Evolutionary conservation across 2,113 vertebrate genomes (phyloP), one percentile per base, ranked within the genome.

Genomic region (Cairina moschata): DNA sequence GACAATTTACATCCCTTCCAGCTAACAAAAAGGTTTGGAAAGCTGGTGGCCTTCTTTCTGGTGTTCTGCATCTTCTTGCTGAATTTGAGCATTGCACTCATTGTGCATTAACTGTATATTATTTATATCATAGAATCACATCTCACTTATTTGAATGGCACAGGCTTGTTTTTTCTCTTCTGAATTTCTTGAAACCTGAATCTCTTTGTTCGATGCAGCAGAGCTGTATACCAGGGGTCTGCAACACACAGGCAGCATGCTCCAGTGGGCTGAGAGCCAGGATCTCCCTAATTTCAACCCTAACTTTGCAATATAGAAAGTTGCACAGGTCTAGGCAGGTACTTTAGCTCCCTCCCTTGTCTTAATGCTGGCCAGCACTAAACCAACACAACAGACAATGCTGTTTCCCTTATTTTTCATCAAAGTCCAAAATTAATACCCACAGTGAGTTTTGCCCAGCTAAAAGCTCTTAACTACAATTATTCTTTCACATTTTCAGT

Each of bases 381-480:
- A 74, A 77, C 14, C 48, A 78, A 81, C 36, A 60, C 42, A 76
- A 54, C 60, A 95, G 68, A 80, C 65, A 88, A 88, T 1, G 1
- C 5, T 62, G 40, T 42, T 67, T 88, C 68, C 56, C 48, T 73
- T 72, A 38, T 69, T 95, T 82, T 83, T 78, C 85, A 66, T 38
- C 44, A 8, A 90, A 95, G 91, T 79, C 74, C 34, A 91, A 72
- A 92, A 95, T 93, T 89, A 95, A 93, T 87, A 91, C 31, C 77
- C 1, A 0, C 34, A 44, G 81, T 87, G 91, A 90, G 85, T 69
- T 85, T 77, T 50, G 85, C 67, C 55, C 50, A 79, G 71, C 63
- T 62, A 95, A 92, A 92, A 63, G 38, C 92, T 89, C 82, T 92
- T 48, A 66, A 73, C 67, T 77, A 48, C 72, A 76, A 87, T 92